These are phyloP conservation scores for Drosophila stalkeri DNA, from an alignment of 2,888 invertebrate species.

Conservation along the genomic window DNA sequence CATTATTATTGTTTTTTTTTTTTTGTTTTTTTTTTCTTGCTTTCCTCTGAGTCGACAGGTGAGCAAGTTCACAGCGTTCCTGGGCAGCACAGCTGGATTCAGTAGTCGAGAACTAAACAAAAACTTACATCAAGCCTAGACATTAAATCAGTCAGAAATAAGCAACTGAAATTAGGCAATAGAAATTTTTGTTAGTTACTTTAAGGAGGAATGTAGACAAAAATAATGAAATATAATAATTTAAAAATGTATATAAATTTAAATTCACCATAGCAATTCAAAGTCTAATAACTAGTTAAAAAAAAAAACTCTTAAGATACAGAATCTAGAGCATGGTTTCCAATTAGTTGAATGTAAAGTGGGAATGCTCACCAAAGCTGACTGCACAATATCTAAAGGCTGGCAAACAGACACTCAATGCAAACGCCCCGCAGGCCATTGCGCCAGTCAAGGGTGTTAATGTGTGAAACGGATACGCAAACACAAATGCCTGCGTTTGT, in stretches of 20 bases:
- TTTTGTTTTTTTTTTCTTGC: not conserved
- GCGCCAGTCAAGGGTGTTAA: slow-evolving; percentile 28
- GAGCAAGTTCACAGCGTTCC: slow-evolving; percentile 65
- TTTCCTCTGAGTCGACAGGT: slow-evolving; percentile 68
- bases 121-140: slow-evolving; percentile 20
- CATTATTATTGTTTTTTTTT: not conserved
- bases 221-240: not conserved
- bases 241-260: too few relatives aligned
- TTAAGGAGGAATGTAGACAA: not conserved
- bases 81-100: slow-evolving; percentile 18
- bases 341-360: slow-evolving; percentile 7
- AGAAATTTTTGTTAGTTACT: slow-evolving; percentile 10
- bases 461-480: slow-evolving; percentile 58
- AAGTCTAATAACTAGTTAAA: not conserved
- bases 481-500: slow-evolving; percentile 43
- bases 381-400: slow-evolving; percentile 22
- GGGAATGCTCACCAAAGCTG: slow-evolving; percentile 21
- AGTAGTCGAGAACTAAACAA: slow-evolving; percentile 14
- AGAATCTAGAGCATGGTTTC: not conserved
- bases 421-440: slow-evolving; percentile 45
- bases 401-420: slow-evolving; percentile 31
- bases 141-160: slow-evolving; percentile 27
- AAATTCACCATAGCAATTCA: not conserved
- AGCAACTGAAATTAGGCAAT: slow-evolving; percentile 13
- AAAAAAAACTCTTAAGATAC: not conserved